These are phyloP conservation scores for Grus americana DNA, from an alignment of 2,113 vertebrate genomes.

Conservation along the genomic window DNA sequence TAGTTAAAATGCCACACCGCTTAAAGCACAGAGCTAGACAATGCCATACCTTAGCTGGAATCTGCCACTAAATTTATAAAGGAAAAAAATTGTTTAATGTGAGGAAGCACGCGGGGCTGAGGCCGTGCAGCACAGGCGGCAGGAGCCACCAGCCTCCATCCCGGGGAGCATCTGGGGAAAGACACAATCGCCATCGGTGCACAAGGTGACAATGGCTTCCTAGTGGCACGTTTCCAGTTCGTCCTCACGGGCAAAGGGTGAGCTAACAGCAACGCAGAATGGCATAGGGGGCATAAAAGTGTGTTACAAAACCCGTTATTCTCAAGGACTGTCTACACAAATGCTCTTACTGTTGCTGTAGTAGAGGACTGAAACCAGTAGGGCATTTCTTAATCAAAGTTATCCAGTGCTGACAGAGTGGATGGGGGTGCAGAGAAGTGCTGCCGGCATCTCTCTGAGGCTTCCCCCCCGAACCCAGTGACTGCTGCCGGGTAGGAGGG, in stretches of 20 bases:
- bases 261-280: not conserved
- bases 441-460: not conserved
- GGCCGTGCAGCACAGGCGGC: fast-evolving
- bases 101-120: fast-evolving
- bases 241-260: fast-evolving
- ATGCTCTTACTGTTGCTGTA: not conserved
- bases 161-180: fast-evolving
- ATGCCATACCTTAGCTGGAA: not conserved
- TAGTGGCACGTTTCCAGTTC: not conserved
- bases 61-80: not conserved
- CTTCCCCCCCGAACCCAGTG: fast-evolving
- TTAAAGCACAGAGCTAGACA: not conserved
- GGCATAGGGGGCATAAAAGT: not conserved
- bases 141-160: not conserved
- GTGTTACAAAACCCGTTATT: fast-evolving
- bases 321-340: not conserved
- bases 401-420: fast-evolving
- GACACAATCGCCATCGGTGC: fast-evolving
- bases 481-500: not conserved
- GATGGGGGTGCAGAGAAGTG: not conserved
- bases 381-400: not conserved
- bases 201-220: not conserved
- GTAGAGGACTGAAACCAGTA: not conserved
- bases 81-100: fast-evolving
- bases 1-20: fast-evolving